Evolutionary conservation across 2,113 vertebrate genomes (phyloP).

Genomic region (Ophthalmotilapia sp.): DNA sequence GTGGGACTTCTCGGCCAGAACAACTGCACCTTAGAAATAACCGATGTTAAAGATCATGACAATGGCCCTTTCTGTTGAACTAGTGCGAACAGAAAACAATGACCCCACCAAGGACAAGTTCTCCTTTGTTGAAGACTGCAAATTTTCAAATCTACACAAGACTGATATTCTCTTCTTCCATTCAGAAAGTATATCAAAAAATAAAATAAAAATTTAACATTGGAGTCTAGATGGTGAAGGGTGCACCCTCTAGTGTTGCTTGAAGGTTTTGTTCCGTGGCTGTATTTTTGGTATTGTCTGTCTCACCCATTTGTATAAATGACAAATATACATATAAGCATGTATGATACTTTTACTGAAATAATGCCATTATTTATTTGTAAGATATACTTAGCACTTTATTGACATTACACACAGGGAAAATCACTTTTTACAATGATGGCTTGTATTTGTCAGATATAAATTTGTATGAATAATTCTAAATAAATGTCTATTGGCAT

Average conservation of each 20-base stretch:
- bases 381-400: not conserved
- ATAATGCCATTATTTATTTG: too few species aligned
- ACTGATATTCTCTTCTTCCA: not conserved
- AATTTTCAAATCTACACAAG: not conserved
- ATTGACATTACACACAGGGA: not conserved
- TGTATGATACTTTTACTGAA: too few species aligned
- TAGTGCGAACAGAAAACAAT: not conserved
- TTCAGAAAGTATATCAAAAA: not conserved
- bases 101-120: not conserved
- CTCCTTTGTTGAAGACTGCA: conserved; percentile 27
- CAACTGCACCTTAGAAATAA: too few species aligned
- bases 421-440: not conserved
- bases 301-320: not conserved
- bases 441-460: not conserved
- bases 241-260: not conserved
- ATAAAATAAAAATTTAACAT: not conserved
- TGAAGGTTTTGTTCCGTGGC: not conserved
- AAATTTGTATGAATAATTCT: not conserved
- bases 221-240: not conserved
- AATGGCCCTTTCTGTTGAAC: conserved; percentile 47
- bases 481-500: not conserved
- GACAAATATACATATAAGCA: too few species aligned
- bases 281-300: not conserved
- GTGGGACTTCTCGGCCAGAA: not conserved
- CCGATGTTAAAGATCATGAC: too few species aligned